phyloP scores from a whole-genome alignment of 2,113 vertebrate genomes.

The Corydoras maculifer region DNA sequence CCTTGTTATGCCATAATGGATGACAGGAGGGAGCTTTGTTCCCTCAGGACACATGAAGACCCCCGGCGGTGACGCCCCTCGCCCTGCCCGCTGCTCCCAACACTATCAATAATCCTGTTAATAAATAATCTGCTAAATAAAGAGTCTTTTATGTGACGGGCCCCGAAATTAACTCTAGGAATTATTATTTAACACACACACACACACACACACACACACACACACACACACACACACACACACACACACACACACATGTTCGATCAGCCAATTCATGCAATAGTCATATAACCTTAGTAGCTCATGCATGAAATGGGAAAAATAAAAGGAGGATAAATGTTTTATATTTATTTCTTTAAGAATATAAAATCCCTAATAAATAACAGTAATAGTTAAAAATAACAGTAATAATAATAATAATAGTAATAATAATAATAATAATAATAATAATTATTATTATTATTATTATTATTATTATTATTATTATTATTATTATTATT shows the following conservation, averaged over 20 bases:
- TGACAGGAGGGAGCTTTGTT: slow-evolving; percentile 49
- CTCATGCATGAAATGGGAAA: too few species aligned
- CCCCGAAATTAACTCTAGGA: slow-evolving; percentile 63
- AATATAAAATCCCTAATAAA: too few species aligned
- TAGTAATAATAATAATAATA: neutral
- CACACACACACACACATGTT: neutral
- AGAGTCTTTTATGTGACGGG: slow-evolving; percentile 65
- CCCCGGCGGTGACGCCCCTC: slow-evolving; percentile 62
- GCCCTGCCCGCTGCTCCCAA: slow-evolving; percentile 68
- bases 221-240: neutral
- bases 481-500: too few species aligned
- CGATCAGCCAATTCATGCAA: too few species aligned
- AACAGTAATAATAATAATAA: neutral
- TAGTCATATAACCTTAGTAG: too few species aligned
- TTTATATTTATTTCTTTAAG: too few species aligned
- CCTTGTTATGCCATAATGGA: slow-evolving; percentile 69
- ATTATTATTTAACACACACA: slow-evolving; percentile 56
- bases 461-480: too few species aligned
- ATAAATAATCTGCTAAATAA: slow-evolving; percentile 25
- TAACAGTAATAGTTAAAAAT: neutral
- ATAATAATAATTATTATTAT: neutral
- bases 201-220: slow-evolving; percentile 7
- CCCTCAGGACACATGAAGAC: slow-evolving; percentile 55
- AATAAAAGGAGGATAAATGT: too few species aligned
- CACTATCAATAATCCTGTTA: slow-evolving; percentile 69